These are phyloP conservation scores for Agrochola litura DNA, from an alignment of 2,888 invertebrate species.

Conservation along the genomic window DNA sequence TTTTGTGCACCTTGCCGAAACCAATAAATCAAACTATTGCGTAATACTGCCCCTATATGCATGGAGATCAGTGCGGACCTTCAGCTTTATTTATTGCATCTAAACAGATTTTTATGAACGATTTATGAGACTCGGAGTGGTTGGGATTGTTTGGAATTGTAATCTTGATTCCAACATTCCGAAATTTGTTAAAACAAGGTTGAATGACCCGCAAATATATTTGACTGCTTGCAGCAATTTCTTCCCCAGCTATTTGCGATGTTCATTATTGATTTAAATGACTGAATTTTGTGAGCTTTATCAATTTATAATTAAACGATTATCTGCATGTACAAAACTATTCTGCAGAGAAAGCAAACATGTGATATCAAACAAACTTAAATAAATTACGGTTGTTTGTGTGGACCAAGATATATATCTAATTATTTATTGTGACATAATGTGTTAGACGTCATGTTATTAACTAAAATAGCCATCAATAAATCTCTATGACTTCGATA, in stretches of 20 bases:
- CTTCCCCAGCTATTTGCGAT: slow-evolving; percentile 12
- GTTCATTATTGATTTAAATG: slow-evolving; percentile 39
- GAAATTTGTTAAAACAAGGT: slow-evolving; percentile 61
- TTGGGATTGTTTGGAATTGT: slow-evolving; percentile 71
- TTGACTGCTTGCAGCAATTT: slow-evolving; percentile 19
- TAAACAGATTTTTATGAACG: slow-evolving; percentile 85
- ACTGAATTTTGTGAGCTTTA: slow-evolving; percentile 6
- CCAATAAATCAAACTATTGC: slow-evolving; percentile 90
- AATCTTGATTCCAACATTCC: slow-evolving; percentile 67
- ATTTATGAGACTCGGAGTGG: slow-evolving; percentile 77
- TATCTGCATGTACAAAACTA: slow-evolving; percentile 44
- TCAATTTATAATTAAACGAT: slow-evolving; percentile 41
- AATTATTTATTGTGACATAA: slow-evolving; percentile 79
- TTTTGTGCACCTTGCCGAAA: slow-evolving; percentile 87
- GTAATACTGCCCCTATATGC: slow-evolving; percentile 88
- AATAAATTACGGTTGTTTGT: slow-evolving; percentile 68
- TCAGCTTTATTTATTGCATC: slow-evolving; percentile 86
- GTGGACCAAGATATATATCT: slow-evolving; percentile 66
- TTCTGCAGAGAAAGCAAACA: slow-evolving; percentile 40
- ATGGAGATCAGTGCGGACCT: slow-evolving; percentile 82
- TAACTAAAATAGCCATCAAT: slow-evolving; percentile 80
- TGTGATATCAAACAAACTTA: slow-evolving; percentile 58
- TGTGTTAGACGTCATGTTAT: slow-evolving; percentile 81
- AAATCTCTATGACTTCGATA: slow-evolving; percentile 85
- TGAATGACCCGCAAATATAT: slow-evolving; percentile 59